phyloP scores from a whole-genome alignment of 2,113 vertebrate species.

The Ciconia maguari region DNA sequence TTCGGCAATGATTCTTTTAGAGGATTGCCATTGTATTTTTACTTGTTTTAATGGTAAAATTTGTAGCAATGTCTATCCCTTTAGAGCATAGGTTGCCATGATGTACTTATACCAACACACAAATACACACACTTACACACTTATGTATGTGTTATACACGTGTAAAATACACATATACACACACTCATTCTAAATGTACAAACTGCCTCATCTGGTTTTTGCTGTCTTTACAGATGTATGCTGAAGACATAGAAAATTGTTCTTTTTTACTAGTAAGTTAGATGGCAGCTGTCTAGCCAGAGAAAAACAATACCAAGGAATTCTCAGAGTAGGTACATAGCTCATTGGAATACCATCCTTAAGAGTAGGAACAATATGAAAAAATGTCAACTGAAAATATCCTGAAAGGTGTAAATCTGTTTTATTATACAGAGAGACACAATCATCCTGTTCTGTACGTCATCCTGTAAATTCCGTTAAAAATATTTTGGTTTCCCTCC shows the following conservation, averaged over 20 bases:
- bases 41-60: background rate
- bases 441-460: background rate
- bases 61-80: background rate
- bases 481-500: background rate
- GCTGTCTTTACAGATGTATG: background rate
- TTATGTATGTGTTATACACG: rapidly evolving
- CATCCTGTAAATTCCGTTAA: background rate
- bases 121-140: background rate
- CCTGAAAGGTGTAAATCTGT: background rate
- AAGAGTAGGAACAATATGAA: background rate
- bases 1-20: background rate
- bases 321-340: background rate
- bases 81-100: background rate
- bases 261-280: background rate
- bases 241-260: background rate
- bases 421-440: background rate
- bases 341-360: background rate
- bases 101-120: background rate
- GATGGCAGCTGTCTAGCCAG: background rate
- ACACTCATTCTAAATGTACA: background rate
- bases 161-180: background rate
- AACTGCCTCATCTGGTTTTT: background rate
- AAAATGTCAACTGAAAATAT: background rate
- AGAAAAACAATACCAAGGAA: background rate
- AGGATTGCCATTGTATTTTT: background rate